Evolutionary conservation across 2,888 invertebrate genomes (phyloP), one percentile per base, ranked within the genome.

Genomic region (Megaustenia siamemsis): DNA sequence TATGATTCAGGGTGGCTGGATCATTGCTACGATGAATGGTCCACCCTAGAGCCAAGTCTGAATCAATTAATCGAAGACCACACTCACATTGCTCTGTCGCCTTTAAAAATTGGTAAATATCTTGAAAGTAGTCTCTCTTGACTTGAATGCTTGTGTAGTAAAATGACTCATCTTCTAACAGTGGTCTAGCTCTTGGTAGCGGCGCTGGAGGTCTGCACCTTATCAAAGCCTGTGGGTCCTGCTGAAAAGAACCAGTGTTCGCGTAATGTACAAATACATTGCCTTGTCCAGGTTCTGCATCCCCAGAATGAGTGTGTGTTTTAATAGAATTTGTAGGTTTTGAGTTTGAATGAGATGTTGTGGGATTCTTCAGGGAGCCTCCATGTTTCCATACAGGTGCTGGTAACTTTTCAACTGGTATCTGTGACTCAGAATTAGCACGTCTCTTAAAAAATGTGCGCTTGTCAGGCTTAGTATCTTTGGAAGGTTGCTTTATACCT

Each of bases 11-110:
- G 0, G 90, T 90, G 38, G 69, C 69, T 6, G 82, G 60, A 49
- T 90, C 90, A 76, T 90, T 89, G 82, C 90, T 90, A 38, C 89
- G 85, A 82, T 91, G 91, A 32, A 91, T 89, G 5, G 90, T 89
- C 91, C 91, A 91, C 12, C 90, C 90, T 32, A 86, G 40, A 1
- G 89, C 90, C 53, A 91, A 82, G 63, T 90, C 90, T 5, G 90
- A 89, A 68, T 90, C 87, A 35, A 87, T 79, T 53, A 90, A 80
- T 0, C 90, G 87, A 80, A 91, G 89, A 2, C 91, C 91, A 87
- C 91, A 91, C 56, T 91, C 91, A 89, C 91, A 91, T 0, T 86
- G 73, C 71, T 91, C 91, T 84, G 84, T 88, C 4, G 88, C 87
- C 73, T 89, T 87, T 76, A 91, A 85, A 24, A 88, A 88, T 32